A percentile compares a stretch with the other conserved stretches of the same genome.
Conservation (phyloP, 2,797 vertebrate genomes). For the Pseudochirops corinnae region DNA sequence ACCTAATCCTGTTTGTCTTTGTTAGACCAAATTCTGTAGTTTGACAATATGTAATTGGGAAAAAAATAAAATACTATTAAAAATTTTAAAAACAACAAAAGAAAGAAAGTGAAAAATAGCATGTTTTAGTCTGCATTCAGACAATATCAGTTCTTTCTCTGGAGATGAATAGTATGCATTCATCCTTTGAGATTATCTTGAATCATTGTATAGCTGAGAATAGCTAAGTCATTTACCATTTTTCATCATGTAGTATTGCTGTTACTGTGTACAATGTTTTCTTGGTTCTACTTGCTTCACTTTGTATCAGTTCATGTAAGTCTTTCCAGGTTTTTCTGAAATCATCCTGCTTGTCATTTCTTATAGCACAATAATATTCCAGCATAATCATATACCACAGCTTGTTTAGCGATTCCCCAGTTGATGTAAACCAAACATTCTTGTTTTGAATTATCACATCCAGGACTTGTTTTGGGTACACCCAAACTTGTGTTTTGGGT, state of each 20-base stretch:
- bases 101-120: background rate
- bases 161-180: background rate
- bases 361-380: background rate
- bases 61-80: too few relatives aligned
- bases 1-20: too few relatives aligned
- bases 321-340: background rate
- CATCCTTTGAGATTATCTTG: background rate
- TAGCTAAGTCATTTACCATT: background rate
- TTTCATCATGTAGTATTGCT: background rate
- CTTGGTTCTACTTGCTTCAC: background rate
- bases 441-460: background rate
- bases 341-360: background rate
- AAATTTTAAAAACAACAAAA: too few relatives aligned
- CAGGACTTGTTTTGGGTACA: background rate
- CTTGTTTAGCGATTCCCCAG: too few relatives aligned
- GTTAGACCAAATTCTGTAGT: too few relatives aligned
- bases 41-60: too few relatives aligned
- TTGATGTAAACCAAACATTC: background rate
- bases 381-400: background rate
- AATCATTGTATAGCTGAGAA: background rate
- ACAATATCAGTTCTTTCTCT: background rate
- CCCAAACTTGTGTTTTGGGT: too few relatives aligned
- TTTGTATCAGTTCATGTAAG: background rate
- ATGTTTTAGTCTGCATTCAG: background rate
- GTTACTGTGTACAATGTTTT: background rate